A percentile compares a stretch with the other conserved stretches of the same genome.
These are phyloP conservation scores for Thoracochromis brauschi DNA, from an alignment of 2,113 vertebrate genomes.

Conservation along the genomic window DNA sequence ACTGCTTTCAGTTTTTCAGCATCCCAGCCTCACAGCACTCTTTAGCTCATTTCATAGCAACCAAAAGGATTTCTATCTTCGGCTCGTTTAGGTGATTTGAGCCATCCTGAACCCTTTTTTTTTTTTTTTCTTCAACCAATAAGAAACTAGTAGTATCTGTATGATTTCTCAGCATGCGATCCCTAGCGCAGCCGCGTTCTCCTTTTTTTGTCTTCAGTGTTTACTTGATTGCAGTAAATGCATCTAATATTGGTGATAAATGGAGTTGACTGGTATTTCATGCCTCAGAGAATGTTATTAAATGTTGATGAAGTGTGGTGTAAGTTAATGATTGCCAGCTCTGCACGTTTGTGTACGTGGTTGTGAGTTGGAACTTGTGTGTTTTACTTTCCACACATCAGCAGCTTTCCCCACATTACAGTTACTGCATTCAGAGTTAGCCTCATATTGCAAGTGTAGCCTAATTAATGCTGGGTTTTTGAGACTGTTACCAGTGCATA, in stretches of 20 bases:
- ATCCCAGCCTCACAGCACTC: background rate
- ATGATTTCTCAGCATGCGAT: background rate
- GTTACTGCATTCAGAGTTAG: background rate
- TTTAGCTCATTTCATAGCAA: background rate
- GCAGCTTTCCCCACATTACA: background rate
- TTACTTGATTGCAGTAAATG: background rate
- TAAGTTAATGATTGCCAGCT: conserved; percentile 12
- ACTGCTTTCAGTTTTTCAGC: background rate
- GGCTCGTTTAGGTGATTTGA: background rate
- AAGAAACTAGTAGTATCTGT: background rate
- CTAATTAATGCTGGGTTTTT: background rate
- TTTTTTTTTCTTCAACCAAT: background rate
- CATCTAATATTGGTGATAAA: conserved; percentile 22
- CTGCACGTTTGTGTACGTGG: background rate
- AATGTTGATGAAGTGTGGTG: conserved; percentile 45
- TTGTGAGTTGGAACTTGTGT: background rate
- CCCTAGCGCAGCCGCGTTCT: background rate
- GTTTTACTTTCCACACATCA: background rate
- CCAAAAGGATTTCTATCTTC: background rate
- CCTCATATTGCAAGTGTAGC: background rate
- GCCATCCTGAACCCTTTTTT: background rate
- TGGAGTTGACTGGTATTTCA: conserved; percentile 50
- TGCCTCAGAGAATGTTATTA: conserved; percentile 40
- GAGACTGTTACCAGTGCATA: background rate
- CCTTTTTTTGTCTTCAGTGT: background rate